A percentile compares a stretch with the other conserved stretches of the same genome.
These are phyloP conservation scores for Pagetopsis macropterus DNA, from an alignment of 2,797 vertebrate species.

Conservation along the genomic window DNA sequence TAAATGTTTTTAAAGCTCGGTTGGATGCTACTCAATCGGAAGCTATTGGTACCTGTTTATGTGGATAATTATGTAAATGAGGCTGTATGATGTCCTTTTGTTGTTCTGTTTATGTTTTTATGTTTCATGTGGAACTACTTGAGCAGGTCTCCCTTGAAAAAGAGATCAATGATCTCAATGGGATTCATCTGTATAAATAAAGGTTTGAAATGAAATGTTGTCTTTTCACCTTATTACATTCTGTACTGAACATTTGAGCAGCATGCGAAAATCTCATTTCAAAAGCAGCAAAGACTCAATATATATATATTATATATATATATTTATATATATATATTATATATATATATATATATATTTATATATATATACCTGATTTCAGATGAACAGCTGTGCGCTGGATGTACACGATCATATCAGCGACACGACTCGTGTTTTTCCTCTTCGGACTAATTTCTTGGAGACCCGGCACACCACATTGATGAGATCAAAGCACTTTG, in stretches of 20 bases:
- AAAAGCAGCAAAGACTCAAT: constrained; percentile 31
- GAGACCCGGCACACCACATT: constrained; percentile 8
- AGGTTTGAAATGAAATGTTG: not conserved
- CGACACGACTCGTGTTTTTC: constrained; percentile 3
- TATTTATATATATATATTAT: not conserved
- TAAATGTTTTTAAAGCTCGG: too few relatives aligned
- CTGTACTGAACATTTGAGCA: constrained; percentile 14
- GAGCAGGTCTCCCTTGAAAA: too few relatives aligned
- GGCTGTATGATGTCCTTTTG: too few relatives aligned
- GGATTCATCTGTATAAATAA: too few relatives aligned
- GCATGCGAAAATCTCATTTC: constrained; percentile 8
- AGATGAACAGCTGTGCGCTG: constrained; percentile 37
- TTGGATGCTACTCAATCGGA: too few relatives aligned
- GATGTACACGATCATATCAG: constrained; percentile 34
- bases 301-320: too few relatives aligned
- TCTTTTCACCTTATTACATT: not conserved
- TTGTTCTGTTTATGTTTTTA: too few relatives aligned
- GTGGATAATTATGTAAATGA: too few relatives aligned
- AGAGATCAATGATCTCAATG: too few relatives aligned
- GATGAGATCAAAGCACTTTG: constrained; percentile 49
- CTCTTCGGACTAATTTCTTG: constrained; percentile 11
- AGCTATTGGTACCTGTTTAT: too few relatives aligned
- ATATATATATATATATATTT: not conserved
- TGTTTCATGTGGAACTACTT: too few relatives aligned
- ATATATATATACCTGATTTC: not conserved